Base-by-base conservation (phyloP, 2,888 invertebrate species). In the Chymomyza fuscimana region DNA sequence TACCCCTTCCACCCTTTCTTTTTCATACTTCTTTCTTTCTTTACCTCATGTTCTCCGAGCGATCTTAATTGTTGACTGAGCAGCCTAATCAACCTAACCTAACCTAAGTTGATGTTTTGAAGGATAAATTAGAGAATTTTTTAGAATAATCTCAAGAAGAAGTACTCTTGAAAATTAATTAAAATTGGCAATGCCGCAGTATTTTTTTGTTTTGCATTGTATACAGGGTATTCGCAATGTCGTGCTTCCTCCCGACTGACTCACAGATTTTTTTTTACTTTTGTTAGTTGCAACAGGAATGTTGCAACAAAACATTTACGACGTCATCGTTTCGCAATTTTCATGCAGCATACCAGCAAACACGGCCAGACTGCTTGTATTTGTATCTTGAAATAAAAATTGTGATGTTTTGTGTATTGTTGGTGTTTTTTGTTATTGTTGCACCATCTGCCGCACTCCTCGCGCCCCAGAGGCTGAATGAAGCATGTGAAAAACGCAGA, bases 231-330 rank as follows among this genome's bases (percentile, higher is more conserved):
- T 32, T 32, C 4, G 32, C 32, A 0, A 32, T 9, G 32, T 5
- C 7, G 32, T 32, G 32, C 32, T 32, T 32, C 1, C 5, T 32
- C 5, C 7, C 32, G 32, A 7, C 9, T 32, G 32, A 32, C 5
- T 5, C 32, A 2, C 32, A 4, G 5, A 7, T 32, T 32, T 32
- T 32, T 1, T 32, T 32, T 9, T 32, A 3, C 9, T 46, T 46
- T 46, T 46, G 12, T 4, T 15, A 36, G 36, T 36, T 46, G 40
- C 40, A 46, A 46, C 40, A 46, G 12, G 12, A 46, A 73, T 74
- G 85, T 79, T 84, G 85, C 85, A 87, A 87, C 83, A 85, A 84
- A 82, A 85, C 85, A 84, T 85, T 84, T 84, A 85, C 87, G 86
- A 86, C 82, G 87, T 82, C 82, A 82, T 82, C 82, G 87, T 80